phyloP scores from a whole-genome alignment of 1,140 invertebrate species.

The Paraescarpia echinospica region DNA sequence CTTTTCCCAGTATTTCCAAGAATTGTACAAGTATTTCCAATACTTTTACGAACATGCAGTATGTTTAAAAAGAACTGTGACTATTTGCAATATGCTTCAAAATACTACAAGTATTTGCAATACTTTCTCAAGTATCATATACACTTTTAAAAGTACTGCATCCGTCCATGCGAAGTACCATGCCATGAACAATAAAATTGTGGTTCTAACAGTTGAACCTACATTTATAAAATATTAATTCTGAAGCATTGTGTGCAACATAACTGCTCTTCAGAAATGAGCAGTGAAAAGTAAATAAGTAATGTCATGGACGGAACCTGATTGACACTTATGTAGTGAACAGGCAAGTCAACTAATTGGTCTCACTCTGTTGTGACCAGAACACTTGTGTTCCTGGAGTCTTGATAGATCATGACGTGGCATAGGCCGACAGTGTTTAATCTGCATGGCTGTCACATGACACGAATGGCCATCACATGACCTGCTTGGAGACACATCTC shows the following conservation, averaged over 20 bases:
- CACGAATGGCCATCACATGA: no score
- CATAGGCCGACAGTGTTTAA: no score
- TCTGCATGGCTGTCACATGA: no score
- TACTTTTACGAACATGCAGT: neutral
- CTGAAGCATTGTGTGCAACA: neutral
- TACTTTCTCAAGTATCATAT: no score
- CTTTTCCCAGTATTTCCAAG: neutral
- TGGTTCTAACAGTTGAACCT: neutral
- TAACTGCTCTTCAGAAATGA: neutral
- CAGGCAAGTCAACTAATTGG: neutral
- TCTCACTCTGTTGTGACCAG: neutral
- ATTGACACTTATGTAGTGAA: neutral
- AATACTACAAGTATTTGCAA: no score
- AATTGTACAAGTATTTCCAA: neutral
- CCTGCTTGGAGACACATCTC: no score
- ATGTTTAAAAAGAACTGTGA: neutral
- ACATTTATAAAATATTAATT: neutral
- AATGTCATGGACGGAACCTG: neutral
- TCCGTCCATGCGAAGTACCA: neutral
- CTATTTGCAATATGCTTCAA: no score
- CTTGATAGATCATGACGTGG: no score
- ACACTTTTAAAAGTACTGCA: neutral
- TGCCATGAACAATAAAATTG: neutral
- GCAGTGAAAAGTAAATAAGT: neutral
- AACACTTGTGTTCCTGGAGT: neutral